Base-by-base conservation (phyloP, 2,888 invertebrate genomes). In the Cinara cedri region DNA sequence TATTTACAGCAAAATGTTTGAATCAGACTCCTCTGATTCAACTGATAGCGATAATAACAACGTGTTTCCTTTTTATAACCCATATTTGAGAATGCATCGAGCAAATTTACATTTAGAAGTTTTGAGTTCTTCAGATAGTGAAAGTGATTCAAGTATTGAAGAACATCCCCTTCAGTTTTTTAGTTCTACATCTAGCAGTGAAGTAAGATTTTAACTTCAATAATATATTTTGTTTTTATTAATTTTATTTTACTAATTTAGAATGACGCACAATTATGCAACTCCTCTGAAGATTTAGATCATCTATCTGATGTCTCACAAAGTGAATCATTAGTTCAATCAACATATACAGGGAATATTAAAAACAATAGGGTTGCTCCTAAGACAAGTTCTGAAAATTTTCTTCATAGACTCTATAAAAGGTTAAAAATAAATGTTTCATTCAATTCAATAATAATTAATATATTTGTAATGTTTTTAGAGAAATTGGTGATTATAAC, bases 401-500 rank as follows among this genome's bases (percentile, higher is more conserved):
- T 57, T 14, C 57, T 46, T 19, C 57, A 60, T 57, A 68, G 68
- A 49, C 49, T 76, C 14, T 76, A 76, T 46, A 68, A 60, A 4
- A 76, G 76, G 76, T 76, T 44, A 9, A 26, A 49, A 14, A 1
- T 13, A 24, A 44, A 55, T 76, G 4, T 46, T 6, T 16, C 34
- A 3, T 24, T n/a, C 34, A 3, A 34, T 19, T n/a, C n/a, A n/a
- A n/a, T 10, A 34, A 21, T 1, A 10, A 16, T 14, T 57, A 4
- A 34, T 46, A 44, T 76, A 26, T 68, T 14, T 46, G 6, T 10
- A 1, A 16, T 34, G 4, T 34, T 76, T 68, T 51, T 46, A 76
- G 76, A 60, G 76, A 76, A 14, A 76, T 76, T 11, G 76, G 76
- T 8, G 8, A 34, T 1, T 76, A 76, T 68, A 68, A 68, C 6